Conservation (phyloP, 2,797 vertebrate species). For the Muscicapa striata region DNA sequence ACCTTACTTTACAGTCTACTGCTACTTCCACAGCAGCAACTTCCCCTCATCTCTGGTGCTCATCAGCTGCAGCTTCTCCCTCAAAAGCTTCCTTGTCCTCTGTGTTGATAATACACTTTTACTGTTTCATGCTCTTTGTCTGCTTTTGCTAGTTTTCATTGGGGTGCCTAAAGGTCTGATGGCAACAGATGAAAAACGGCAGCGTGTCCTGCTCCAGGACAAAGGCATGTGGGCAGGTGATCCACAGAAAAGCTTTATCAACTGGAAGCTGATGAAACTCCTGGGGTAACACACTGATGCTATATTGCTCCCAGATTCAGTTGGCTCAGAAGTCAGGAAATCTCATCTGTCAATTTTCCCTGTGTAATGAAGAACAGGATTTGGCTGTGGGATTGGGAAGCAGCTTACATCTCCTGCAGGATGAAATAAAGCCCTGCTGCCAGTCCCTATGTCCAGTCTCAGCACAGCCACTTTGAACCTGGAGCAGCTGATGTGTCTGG, state of each 20-base stretch:
- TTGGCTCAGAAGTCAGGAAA: conserved; percentile 47
- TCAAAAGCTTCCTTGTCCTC: background rate
- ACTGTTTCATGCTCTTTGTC: background rate
- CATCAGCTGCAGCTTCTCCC: background rate
- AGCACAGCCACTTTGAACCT: background rate
- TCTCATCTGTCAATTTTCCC: conserved; percentile 30
- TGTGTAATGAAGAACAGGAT: conserved; percentile 36
- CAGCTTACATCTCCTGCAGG: background rate
- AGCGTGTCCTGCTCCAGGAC: background rate
- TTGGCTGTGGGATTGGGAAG: conserved; percentile 26
- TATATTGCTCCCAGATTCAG: conserved; percentile 54
- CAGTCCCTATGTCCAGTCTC: background rate
- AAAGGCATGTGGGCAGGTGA: conserved; percentile 34
- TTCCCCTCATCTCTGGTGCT: background rate
- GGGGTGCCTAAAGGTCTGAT: background rate
- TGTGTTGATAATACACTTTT: background rate
- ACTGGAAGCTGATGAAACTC: conserved; percentile 49
- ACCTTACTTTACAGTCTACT: background rate
- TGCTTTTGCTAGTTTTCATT: background rate
- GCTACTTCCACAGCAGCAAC: background rate
- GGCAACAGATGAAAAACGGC: conserved; percentile 14
- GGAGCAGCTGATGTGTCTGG: background rate
- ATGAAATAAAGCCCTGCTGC: background rate
- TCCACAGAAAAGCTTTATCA: conserved; percentile 17
- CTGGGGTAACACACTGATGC: background rate